Percentiles rank a stretch among this genome's conserved stretches.
phyloP scores from a whole-genome alignment of 2,797 vertebrate species.

The Onychomys arenicola region DNA sequence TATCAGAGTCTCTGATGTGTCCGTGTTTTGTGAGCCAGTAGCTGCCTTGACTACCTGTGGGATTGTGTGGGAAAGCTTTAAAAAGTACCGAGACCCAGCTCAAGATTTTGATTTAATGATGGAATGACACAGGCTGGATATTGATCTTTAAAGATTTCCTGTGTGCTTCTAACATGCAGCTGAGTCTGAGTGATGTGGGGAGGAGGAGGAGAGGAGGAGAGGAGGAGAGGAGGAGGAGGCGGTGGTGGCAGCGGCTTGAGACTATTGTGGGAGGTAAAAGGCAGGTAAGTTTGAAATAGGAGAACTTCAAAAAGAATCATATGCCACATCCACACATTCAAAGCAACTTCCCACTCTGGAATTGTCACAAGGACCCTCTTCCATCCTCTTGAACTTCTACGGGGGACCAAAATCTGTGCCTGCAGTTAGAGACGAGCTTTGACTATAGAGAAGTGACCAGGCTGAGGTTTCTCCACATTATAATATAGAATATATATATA shows the following conservation, averaged over 20 bases:
- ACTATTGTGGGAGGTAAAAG: conserved; percentile 5
- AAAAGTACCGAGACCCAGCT: neutral
- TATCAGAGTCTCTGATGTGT: neutral
- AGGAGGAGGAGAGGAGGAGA: neutral
- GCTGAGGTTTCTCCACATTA: neutral
- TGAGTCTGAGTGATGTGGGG: neutral
- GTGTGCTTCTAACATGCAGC: neutral
- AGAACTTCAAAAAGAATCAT: neutral
- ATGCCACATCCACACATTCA: neutral
- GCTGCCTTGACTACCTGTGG: neutral
- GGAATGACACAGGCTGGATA: neutral
- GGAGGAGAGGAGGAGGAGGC: neutral
- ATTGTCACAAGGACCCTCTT: neutral
- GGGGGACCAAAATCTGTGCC: neutral
- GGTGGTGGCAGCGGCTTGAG: neutral
- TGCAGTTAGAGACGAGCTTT: neutral
- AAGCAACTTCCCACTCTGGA: neutral
- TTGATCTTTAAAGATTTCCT: neutral
- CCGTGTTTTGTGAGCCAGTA: neutral
- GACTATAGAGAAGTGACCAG: neutral
- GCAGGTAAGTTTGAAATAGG: conserved; percentile 29
- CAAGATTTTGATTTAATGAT: neutral
- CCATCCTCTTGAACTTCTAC: neutral
- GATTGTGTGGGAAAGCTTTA: neutral
- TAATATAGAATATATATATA: neutral